Conservation (phyloP, 2,113 vertebrate genomes). For the Chinchilla lanigera region DNA sequence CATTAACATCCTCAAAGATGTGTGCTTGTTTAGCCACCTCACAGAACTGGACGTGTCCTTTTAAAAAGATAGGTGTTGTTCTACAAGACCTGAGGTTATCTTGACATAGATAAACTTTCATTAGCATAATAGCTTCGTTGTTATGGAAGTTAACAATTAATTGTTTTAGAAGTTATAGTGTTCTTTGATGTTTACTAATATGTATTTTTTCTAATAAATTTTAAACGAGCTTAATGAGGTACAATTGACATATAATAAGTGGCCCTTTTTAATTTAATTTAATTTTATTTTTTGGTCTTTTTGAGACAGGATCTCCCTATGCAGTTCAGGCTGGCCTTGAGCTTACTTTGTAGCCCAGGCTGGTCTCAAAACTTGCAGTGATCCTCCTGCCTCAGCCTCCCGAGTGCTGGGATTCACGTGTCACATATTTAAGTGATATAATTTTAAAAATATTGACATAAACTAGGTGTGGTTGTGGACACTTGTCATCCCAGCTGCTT, state of each 20-base stretch:
- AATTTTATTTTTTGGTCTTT: too few relatives aligned
- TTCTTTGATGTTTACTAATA: neutral
- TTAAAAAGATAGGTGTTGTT: neutral
- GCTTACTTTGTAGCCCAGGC: too few relatives aligned
- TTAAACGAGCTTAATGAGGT: neutral
- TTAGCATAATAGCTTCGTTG: constrained; percentile 8
- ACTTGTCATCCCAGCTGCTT: neutral
- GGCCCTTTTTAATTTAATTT: too few relatives aligned
- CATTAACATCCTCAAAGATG: neutral
- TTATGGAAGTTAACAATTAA: neutral
- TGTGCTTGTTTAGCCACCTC: neutral
- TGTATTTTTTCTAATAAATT: neutral
- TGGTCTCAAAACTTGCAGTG: too few relatives aligned
- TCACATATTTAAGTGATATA: neutral
- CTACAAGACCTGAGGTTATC: neutral
- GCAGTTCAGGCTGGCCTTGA: too few relatives aligned
- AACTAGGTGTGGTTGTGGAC: neutral
- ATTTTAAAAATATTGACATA: neutral
- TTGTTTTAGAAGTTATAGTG: neutral
- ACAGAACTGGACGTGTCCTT: neutral
- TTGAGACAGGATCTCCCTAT: too few relatives aligned
- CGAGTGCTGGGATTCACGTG: too few relatives aligned
- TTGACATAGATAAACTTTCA: constrained; percentile 26
- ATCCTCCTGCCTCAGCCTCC: too few relatives aligned
- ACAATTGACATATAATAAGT: neutral